A percentile compares a stretch with the other conserved stretches of the same genome.
These are phyloP conservation scores for Zoanthus sansibaricus DNA, from an alignment of 92 coral and sea anemone species.

Conservation along the genomic window DNA sequence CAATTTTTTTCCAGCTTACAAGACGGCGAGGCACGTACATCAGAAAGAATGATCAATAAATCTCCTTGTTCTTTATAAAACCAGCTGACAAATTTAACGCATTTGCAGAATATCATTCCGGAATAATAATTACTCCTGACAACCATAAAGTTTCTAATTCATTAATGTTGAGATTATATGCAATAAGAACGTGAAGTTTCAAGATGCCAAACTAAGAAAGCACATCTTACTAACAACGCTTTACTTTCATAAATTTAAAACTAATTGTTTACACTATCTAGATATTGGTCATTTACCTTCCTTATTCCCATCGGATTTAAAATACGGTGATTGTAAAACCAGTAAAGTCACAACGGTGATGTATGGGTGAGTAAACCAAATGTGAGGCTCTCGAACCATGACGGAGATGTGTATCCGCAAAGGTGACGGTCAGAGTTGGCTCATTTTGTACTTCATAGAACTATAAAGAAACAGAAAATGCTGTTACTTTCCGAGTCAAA, in stretches of 20 bases:
- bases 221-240: background rate
- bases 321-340: conserved; percentile 20
- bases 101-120: background rate
- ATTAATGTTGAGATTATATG: background rate
- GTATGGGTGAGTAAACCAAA: conserved; percentile 21
- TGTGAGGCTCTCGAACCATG: conserved; percentile 12
- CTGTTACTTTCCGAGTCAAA: background rate
- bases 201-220: background rate
- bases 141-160: background rate
- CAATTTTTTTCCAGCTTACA: background rate
- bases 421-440: background rate
- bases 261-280: background rate
- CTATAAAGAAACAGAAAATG: background rate
- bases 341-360: background rate
- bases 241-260: background rate
- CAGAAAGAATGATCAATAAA: conserved; percentile 17
- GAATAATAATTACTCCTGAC: conserved; percentile 1
- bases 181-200: background rate
- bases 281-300: background rate
- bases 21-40: conserved; percentile 30
- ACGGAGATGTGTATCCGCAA: background rate
- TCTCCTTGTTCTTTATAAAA: background rate
- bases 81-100: conserved; percentile 15
- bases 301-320: conserved; percentile 17
- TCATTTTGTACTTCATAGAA: background rate